phyloP scores from a whole-genome alignment of 2,888 invertebrate species.

The Lucinisca nassula region DNA sequence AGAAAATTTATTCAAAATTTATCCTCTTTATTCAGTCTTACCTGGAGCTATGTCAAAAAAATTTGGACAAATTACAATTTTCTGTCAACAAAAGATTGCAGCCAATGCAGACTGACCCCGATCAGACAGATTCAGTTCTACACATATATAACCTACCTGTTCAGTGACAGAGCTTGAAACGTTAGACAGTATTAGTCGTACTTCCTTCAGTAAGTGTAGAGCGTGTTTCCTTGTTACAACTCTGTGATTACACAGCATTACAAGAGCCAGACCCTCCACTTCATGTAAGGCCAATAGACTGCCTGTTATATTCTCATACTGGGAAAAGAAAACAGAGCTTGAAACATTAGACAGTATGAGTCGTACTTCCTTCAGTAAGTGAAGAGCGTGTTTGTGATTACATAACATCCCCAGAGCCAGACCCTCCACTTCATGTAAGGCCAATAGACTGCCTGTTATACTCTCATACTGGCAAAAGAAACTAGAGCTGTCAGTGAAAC shows the following conservation, averaged over 20 bases:
- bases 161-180: conserved; percentile 48
- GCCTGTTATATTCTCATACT: conserved; percentile 89
- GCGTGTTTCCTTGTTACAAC: conserved; percentile 95
- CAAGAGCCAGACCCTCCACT: conserved; percentile 97
- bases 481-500: no score
- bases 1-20: no score
- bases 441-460: conserved; percentile 88
- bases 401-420: conserved; percentile 98
- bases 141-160: conserved; percentile 36
- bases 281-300: conserved; percentile 92
- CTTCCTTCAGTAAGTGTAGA: conserved; percentile 96
- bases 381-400: conserved; percentile 96
- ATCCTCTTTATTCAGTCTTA: no score
- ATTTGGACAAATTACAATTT: no score
- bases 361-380: conserved; percentile 96
- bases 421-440: conserved; percentile 97
- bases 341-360: conserved; percentile 90
- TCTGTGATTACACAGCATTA: conserved; percentile 98
- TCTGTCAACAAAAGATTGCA: no score
- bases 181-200: conserved; percentile 92
- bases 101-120: no score
- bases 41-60: no score
- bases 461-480: conserved; percentile 90
- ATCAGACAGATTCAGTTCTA: no score
- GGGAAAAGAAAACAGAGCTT: no score